A percentile compares a stretch with the other conserved stretches of the same genome.
Evolutionary conservation across 1,140 invertebrate species (phyloP).

Genomic region (Procambarus clarkii): DNA sequence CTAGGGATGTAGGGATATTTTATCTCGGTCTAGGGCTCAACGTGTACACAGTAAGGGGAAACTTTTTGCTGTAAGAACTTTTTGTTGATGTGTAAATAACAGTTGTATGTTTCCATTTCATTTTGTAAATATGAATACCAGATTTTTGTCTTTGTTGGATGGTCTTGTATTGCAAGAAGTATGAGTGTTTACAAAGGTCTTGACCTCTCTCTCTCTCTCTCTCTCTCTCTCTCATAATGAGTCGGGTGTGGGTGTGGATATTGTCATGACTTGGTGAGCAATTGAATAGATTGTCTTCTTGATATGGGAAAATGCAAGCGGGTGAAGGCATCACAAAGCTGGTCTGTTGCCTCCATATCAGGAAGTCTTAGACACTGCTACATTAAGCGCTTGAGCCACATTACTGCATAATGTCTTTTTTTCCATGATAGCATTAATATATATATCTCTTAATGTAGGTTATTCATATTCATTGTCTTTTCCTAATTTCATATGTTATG

Average conservation of each 20-base stretch:
- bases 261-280: no score
- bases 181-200: background rate
- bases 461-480: background rate
- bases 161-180: slow-evolving; percentile 30
- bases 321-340: background rate
- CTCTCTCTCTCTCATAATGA: no score
- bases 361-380: background rate
- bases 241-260: no score
- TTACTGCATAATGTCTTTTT: background rate
- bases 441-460: background rate
- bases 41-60: background rate
- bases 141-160: slow-evolving; percentile 11
- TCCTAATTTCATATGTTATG: background rate
- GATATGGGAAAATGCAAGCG: background rate
- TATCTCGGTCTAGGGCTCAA: background rate
- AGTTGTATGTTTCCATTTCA: slow-evolving; percentile 43
- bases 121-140: slow-evolving; percentile 34
- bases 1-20: background rate
- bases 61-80: slow-evolving; percentile 20
- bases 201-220: no score
- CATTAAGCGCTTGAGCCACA: background rate
- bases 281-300: no score
- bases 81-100: slow-evolving; percentile 29
- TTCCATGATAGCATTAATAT: background rate
- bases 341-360: background rate